Conservation (phyloP, 2,888 invertebrate species). For the Caenorhabditis sp. region DNA sequence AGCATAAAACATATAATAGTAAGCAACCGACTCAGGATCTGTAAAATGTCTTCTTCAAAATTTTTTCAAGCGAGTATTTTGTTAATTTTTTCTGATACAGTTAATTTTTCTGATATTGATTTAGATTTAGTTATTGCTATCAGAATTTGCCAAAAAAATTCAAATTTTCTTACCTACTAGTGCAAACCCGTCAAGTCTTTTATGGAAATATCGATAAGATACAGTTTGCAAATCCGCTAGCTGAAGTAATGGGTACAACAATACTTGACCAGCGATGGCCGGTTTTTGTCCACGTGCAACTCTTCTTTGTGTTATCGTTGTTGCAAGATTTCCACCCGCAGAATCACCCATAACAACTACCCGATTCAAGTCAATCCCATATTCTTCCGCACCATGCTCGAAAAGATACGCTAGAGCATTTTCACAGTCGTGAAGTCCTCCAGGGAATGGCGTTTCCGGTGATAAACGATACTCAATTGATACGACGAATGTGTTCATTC, state of each 20-base stretch:
- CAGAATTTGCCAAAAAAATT: too few relatives aligned
- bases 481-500: constrained; percentile 49
- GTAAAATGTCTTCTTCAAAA: neutral
- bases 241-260: constrained; percentile 72
- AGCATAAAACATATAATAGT: constrained; percentile 59
- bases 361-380: constrained; percentile 52
- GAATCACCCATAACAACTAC: constrained; percentile 64
- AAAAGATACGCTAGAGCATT: constrained; percentile 68
- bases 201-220: constrained; percentile 58
- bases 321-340: constrained; percentile 64
- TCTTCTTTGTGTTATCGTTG: constrained; percentile 52
- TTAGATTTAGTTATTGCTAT: too few relatives aligned
- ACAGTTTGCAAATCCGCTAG: constrained; percentile 71
- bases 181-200: constrained; percentile 49
- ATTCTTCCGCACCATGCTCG: constrained; percentile 15
- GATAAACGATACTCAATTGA: constrained; percentile 71
- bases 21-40: constrained; percentile 57
- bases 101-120: too few relatives aligned
- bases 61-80: neutral
- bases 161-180: constrained; percentile 50
- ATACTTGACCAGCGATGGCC: constrained; percentile 56
- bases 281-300: constrained; percentile 24
- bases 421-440: constrained; percentile 71
- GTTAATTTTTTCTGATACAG: too few relatives aligned
- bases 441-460: constrained; percentile 72